A percentile compares a stretch with the other conserved stretches of the same genome.
These are phyloP conservation scores for Troilus luridus DNA, from an alignment of 2,888 invertebrate genomes.

Conservation along the genomic window DNA sequence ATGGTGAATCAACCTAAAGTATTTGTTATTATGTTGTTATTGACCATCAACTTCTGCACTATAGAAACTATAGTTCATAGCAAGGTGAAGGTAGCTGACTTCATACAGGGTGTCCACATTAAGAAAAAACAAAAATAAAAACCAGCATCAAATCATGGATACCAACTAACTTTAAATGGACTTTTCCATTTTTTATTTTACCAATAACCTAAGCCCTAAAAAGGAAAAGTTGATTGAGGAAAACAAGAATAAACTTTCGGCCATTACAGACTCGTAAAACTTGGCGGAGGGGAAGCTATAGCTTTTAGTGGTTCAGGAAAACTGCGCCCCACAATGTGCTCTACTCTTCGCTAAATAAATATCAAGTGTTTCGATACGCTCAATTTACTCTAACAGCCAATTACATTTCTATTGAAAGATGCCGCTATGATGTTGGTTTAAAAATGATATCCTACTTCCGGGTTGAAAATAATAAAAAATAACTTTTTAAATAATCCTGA, in stretches of 20 bases:
- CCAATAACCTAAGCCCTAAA: background rate
- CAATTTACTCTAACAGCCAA: constrained; percentile 24
- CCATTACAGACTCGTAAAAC: background rate
- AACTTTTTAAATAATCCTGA: too few relatives aligned
- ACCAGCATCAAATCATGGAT: background rate
- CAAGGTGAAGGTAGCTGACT: too few relatives aligned
- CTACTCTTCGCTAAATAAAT: background rate
- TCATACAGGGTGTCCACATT: too few relatives aligned
- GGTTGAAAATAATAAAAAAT: too few relatives aligned
- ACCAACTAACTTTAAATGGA: background rate
- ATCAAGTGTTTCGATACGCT: background rate
- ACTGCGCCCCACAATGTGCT: background rate
- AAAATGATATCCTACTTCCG: too few relatives aligned
- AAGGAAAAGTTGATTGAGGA: constrained; percentile 37
- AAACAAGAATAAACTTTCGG: constrained; percentile 26
- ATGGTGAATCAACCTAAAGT: too few relatives aligned
- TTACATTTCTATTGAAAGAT: background rate
- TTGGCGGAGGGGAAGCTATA: background rate
- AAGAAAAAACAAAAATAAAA: background rate
- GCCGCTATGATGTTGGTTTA: background rate
- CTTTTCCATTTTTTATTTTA: background rate
- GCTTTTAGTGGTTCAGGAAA: background rate
- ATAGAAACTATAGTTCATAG: too few relatives aligned
- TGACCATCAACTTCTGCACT: too few relatives aligned
- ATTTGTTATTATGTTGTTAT: too few relatives aligned